These are phyloP conservation scores for Anthophora plumipes DNA, from an alignment of 2,888 invertebrate genomes.

Conservation along the genomic window DNA sequence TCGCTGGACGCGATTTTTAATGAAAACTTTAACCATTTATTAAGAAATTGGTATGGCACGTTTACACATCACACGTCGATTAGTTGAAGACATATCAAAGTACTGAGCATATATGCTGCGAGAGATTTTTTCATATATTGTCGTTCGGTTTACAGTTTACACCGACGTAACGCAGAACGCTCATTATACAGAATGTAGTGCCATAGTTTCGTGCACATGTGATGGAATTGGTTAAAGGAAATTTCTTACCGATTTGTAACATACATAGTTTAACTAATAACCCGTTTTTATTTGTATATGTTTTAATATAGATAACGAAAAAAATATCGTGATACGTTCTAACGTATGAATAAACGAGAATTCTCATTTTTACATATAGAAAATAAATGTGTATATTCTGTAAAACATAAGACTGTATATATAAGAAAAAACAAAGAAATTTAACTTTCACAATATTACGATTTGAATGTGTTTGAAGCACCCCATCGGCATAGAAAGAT, in stretches of 20 bases:
- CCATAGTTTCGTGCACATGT: slow-evolving; percentile 54
- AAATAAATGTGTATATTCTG: slow-evolving; percentile 74
- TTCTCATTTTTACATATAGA: slow-evolving; percentile 59
- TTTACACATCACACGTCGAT: slow-evolving; percentile 43
- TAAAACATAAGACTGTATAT: slow-evolving; percentile 76
- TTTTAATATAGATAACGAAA: slow-evolving; percentile 28
- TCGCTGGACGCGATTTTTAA: slow-evolving; percentile 19
- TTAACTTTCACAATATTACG: slow-evolving; percentile 69
- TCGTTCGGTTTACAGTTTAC: slow-evolving; percentile 25
- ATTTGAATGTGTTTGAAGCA: slow-evolving; percentile 52
- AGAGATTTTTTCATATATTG: slow-evolving; percentile 23
- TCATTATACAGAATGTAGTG: slow-evolving; percentile 50
- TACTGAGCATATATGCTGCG: slow-evolving; percentile 13
- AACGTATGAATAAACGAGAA: slow-evolving; percentile 24
- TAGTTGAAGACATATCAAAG: slow-evolving; percentile 68
- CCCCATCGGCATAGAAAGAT: slow-evolving; percentile 21
- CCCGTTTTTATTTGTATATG: slow-evolving; percentile 52
- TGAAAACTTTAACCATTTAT: slow-evolving; percentile 21
- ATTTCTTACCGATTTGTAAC: slow-evolving; percentile 16
- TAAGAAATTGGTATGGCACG: slow-evolving; percentile 29
- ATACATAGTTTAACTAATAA: slow-evolving; percentile 33
- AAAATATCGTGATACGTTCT: slow-evolving; percentile 64
- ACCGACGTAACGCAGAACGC: slow-evolving; percentile 21
- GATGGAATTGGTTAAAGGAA: slow-evolving; percentile 42
- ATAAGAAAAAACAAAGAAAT: slow-evolving; percentile 66